phyloP scores from a whole-genome alignment of 2,888 invertebrate genomes.

The Drosophila seclusa region DNA sequence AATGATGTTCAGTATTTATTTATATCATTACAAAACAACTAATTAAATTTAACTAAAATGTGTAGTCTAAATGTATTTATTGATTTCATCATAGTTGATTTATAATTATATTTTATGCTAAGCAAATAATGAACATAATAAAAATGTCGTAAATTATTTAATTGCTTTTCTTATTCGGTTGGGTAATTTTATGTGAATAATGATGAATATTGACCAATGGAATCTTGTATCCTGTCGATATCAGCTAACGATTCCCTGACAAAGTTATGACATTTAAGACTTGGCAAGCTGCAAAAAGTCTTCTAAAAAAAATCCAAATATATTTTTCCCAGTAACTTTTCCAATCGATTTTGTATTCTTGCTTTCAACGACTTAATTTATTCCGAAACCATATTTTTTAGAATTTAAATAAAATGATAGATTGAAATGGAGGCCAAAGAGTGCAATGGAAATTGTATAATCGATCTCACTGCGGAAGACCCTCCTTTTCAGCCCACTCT shows the following conservation, averaged over 20 bases:
- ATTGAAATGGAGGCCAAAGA: conserved; percentile 16
- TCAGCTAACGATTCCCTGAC: background rate
- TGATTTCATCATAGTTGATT: background rate
- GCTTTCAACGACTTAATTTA: conserved; percentile 35
- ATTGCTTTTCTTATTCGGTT: background rate
- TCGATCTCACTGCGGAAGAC: conserved; percentile 30
- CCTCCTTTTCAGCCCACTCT: conserved; percentile 67
- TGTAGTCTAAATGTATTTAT: background rate
- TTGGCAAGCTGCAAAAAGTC: background rate
- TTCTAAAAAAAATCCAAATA: background rate
- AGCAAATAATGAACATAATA: background rate
- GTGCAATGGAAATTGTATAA: background rate
- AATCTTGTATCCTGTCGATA: background rate
- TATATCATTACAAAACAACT: background rate
- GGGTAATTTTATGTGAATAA: background rate
- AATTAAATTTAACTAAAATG: background rate
- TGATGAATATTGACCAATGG: background rate
- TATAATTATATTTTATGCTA: background rate
- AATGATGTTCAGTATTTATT: background rate
- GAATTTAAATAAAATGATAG: conserved; percentile 9
- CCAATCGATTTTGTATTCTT: background rate
- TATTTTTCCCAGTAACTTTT: background rate
- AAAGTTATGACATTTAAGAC: no score
- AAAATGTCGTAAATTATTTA: background rate
- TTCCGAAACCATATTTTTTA: conserved; percentile 42